Base-by-base conservation (phyloP, 2,113 vertebrate genomes). In the Chaetops frenatus region DNA sequence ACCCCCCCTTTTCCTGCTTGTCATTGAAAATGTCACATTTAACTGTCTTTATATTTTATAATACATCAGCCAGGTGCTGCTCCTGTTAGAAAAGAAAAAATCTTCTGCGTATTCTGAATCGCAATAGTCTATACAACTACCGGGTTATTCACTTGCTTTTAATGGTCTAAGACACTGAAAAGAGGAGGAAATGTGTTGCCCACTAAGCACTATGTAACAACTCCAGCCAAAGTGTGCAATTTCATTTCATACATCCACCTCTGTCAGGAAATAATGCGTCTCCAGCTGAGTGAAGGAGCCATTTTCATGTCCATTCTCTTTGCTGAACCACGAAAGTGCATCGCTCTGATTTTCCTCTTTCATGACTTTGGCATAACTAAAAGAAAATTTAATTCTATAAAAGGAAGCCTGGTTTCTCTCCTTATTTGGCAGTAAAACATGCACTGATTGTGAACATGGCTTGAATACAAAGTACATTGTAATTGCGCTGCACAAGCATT, bases 391-490 rank as follows among this genome's bases (percentile, higher is more conserved):
- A 66, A n/a, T 29, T 78, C 67, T 65, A 15, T 62, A 71, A 53
- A 82, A 92, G 81, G 67, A 56, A 83, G 66, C 36, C 74, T 80
- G 72, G 42, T 81, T 92, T 85, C 65, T 90, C 45, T 84, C 92
- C 87, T 69, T 91, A 86, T 92, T 95, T 96, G 90, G 93, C 95
- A 95, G 58, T 79, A 73, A 81, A 92, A 90, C 86, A 90, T 88
- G 79, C 31, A 81, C 81, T 91, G 92, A 91, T 96, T 94, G 84
- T 70, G 86, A 77, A 40, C 78, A 87, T 8, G 62, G 82, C 85
- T 62, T 51, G 94, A 81, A 92, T 96, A 78, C 80, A 73, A 93
- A 96, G 40, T 29, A 31, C 60, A 45, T 10, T 58, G 65, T 58
- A 73, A 91, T 45, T 51, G 81, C 71, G 61, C 71, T 81, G 57